Evolutionary conservation across 2,888 invertebrate species (phyloP).

Genomic region (Eudasyphora cyanicolor): DNA sequence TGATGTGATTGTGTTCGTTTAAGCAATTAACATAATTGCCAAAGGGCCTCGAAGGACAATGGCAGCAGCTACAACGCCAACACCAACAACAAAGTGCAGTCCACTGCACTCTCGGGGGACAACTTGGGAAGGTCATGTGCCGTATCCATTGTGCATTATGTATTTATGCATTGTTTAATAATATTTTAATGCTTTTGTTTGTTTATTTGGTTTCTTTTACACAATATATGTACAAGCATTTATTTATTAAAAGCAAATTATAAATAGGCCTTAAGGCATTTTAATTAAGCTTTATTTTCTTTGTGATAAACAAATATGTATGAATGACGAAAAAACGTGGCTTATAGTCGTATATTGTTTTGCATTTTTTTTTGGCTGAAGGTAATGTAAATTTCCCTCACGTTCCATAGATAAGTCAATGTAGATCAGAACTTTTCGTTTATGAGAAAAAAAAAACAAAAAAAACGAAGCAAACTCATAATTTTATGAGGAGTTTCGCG

Average conservation of each 20-base stretch:
- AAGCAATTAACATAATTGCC: conserved; percentile 47
- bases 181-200: conserved; percentile 17
- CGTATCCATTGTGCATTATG: neutral
- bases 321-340: neutral
- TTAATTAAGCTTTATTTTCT: conserved; percentile 45
- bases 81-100: neutral
- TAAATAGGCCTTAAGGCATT: conserved; percentile 45
- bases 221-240: neutral
- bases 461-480: neutral
- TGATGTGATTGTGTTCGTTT: conserved; percentile 19
- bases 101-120: neutral
- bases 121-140: conserved; percentile 9
- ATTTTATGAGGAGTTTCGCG: no score
- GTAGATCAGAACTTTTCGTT: conserved; percentile 11
- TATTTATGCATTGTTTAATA: conserved; percentile 29
- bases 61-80: neutral
- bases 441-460: neutral
- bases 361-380: neutral
- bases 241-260: conserved; percentile 8
- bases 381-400: conserved; percentile 1
- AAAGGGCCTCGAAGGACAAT: conserved; percentile 7
- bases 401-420: conserved; percentile 13
- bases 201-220: no score
- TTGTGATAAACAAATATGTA: conserved; percentile 18
- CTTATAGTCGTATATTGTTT: neutral